Evolutionary conservation across 2,113 vertebrate species (phyloP).

Genomic region (Oncorhynchus nerka): DNA sequence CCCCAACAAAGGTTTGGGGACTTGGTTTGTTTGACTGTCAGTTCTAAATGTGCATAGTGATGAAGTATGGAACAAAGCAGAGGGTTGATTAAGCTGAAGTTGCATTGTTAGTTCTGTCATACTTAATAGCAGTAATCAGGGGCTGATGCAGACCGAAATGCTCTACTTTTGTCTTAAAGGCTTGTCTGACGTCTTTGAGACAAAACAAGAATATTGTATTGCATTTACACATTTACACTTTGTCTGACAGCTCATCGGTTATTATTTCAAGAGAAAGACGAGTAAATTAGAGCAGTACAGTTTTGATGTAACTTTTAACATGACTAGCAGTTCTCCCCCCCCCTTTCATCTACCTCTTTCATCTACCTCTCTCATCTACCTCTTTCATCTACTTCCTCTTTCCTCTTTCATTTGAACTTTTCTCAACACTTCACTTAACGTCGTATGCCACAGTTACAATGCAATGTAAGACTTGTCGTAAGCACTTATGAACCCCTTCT

Average conservation of each 20-base stretch:
- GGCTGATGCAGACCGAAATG: conserved; percentile 13
- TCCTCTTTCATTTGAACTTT: too few species aligned
- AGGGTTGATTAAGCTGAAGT: conserved; percentile 13
- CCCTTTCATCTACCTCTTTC: too few species aligned
- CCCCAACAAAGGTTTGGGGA: background rate
- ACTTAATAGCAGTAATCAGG: conserved; percentile 25
- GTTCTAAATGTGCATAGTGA: background rate
- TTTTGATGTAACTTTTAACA: too few species aligned
- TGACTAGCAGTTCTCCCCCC: too few species aligned
- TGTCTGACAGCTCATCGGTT: conserved; percentile 10
- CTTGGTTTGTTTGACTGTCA: background rate
- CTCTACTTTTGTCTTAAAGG: conserved; percentile 1
- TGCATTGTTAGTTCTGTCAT: conserved; percentile 35
- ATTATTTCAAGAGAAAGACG: background rate
- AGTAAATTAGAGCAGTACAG: too few species aligned
- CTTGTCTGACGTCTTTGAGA: conserved; percentile 3
- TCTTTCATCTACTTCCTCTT: too few species aligned
- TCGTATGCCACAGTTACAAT: too few species aligned
- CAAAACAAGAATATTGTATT: background rate
- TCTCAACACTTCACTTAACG: too few species aligned
- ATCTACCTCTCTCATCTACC: too few species aligned
- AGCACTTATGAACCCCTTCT: too few species aligned
- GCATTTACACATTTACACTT: conserved; percentile 2
- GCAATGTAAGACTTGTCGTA: too few species aligned
- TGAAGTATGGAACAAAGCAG: background rate